Conservation (phyloP, 1,140 invertebrate genomes). For the Drosophila nigromelanica region DNA sequence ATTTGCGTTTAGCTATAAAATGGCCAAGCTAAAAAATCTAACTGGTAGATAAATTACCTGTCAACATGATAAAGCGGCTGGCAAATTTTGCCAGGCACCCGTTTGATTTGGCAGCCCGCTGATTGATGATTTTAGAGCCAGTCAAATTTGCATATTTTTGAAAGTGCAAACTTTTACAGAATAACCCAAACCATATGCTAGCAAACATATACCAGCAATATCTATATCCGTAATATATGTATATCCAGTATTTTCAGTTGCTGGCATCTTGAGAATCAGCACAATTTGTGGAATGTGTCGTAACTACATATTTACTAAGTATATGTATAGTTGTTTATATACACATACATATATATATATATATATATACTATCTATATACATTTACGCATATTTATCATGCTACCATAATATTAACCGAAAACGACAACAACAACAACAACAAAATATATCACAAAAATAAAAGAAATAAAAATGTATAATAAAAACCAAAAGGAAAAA, state of each 20-base stretch:
- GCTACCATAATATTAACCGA: neutral
- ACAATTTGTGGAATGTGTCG: neutral
- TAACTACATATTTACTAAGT: constrained; percentile 1
- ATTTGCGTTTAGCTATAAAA: neutral
- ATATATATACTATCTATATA: constrained; percentile 3
- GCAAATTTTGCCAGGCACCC: neutral
- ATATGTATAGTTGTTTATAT: constrained; percentile 9
- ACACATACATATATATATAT: constrained; percentile 2
- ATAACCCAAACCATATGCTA: too few relatives aligned
- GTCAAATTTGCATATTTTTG: neutral
- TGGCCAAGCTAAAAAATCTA: neutral
- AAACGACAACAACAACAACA: neutral
- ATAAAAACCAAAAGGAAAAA: constrained; percentile 19
- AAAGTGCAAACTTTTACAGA: neutral
- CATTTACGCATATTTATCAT: constrained; percentile 7
- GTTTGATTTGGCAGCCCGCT: neutral
- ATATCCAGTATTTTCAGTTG: neutral
- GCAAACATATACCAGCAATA: neutral
- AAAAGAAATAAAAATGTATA: constrained; percentile 18
- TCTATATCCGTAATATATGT: neutral
- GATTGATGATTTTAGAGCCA: neutral
- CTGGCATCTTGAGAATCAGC: neutral
- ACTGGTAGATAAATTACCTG: neutral
- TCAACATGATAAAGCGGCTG: neutral
- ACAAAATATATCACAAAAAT: neutral